Conservation (phyloP, 2,797 vertebrate genomes). For the Halcyon badia region DNA sequence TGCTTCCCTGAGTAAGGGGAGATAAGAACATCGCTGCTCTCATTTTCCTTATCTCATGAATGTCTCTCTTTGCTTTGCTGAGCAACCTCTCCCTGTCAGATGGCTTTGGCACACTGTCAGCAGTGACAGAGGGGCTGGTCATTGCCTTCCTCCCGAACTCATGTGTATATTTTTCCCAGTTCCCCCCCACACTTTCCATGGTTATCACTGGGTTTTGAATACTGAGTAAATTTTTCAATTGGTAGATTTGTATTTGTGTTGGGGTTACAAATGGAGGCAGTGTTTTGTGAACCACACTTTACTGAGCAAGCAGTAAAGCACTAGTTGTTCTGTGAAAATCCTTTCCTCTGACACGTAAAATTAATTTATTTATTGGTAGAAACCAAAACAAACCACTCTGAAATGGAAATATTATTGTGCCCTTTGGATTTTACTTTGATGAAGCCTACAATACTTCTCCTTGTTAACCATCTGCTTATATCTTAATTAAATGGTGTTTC, state of each 20-base stretch:
- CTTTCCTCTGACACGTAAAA: not conserved
- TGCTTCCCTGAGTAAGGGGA: not conserved
- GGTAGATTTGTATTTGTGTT: fast-evolving
- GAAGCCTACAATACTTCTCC: slow-evolving; percentile 7
- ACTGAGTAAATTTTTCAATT: not conserved
- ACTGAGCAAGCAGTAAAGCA: not conserved
- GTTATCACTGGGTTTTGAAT: not conserved
- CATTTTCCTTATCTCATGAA: slow-evolving; percentile 14
- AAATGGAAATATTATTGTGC: slow-evolving; percentile 43
- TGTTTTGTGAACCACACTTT: not conserved
- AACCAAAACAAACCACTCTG: slow-evolving; percentile 33
- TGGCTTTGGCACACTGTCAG: not conserved
- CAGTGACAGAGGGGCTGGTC: not conserved
- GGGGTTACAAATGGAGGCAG: not conserved
- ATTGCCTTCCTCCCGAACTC: not conserved
- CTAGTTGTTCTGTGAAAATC: not conserved
- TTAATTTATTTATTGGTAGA: not conserved
- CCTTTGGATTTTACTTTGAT: slow-evolving; percentile 29
- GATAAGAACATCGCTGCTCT: slow-evolving; percentile 5
- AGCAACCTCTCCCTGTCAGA: slow-evolving; percentile 9
- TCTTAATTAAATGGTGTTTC: slow-evolving; percentile 37
- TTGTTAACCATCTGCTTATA: slow-evolving; percentile 47
- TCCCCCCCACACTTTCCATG: not conserved
- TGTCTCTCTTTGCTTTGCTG: not conserved
- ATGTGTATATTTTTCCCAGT: fast-evolving